Evolutionary conservation across 2,113 vertebrate genomes (phyloP).

Genomic region (Willisornis vidua): DNA sequence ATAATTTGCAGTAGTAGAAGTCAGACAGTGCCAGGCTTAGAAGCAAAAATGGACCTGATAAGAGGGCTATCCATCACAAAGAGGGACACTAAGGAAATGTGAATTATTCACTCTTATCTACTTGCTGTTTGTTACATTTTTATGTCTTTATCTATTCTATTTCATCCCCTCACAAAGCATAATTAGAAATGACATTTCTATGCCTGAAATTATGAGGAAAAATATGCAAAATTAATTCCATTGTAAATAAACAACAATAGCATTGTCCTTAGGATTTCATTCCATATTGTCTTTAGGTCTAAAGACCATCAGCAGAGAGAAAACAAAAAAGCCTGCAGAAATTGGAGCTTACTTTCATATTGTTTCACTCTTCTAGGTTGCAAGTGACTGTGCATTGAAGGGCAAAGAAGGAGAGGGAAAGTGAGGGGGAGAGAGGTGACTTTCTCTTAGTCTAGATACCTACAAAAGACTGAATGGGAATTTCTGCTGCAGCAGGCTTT

Average conservation of each 20-base stretch:
- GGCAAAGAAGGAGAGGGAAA: background rate
- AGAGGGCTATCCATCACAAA: background rate
- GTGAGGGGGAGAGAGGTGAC: background rate
- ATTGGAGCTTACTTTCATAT: background rate
- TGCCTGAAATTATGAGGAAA: background rate
- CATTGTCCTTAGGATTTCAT: background rate
- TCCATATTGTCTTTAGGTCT: background rate
- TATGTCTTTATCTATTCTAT: conserved; percentile 14
- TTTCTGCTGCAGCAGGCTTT: background rate
- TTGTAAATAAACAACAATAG: conserved; percentile 10
- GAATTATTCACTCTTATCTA: conserved; percentile 22
- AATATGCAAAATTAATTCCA: background rate
- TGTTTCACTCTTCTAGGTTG: background rate
- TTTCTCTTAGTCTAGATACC: background rate
- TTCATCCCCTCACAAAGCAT: background rate
- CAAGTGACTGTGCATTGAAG: background rate
- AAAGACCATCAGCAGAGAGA: background rate
- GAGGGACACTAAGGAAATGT: background rate
- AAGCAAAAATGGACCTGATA: background rate
- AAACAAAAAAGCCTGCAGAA: background rate
- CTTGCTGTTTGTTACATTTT: background rate
- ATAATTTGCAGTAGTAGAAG: background rate
- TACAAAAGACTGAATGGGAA: background rate
- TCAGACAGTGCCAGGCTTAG: background rate
- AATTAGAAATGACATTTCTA: conserved; percentile 3